Evolutionary conservation across 2,888 invertebrate genomes (phyloP).

Genomic region (Osmoderma eremita): DNA sequence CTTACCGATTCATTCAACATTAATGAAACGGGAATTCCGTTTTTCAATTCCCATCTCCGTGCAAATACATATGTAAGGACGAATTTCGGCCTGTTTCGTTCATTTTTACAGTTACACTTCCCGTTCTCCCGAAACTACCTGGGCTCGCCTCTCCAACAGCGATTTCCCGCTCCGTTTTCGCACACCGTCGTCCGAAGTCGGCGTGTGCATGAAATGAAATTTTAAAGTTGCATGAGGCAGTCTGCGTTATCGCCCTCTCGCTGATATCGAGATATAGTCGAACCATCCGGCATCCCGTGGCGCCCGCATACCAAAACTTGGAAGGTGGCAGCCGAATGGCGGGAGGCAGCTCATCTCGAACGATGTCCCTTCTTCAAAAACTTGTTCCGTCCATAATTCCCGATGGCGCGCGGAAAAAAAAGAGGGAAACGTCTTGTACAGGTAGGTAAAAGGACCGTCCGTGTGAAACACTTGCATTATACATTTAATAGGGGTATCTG

Average conservation of each 20-base stretch:
- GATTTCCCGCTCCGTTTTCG: not conserved
- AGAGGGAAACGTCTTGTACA: not conserved
- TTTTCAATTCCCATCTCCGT: not conserved
- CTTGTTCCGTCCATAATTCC: constrained; percentile 21
- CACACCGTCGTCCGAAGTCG: not conserved
- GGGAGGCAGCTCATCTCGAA: constrained; percentile 7
- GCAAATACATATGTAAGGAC: not conserved
- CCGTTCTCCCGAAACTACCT: not conserved
- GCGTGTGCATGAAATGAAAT: constrained; percentile 51
- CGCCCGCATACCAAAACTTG: constrained; percentile 15
- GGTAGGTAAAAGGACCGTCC: no score
- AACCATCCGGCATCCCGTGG: constrained; percentile 36
- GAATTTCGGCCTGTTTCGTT: constrained; percentile 7
- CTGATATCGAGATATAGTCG: constrained; percentile 48
- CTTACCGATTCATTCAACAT: constrained; percentile 26
- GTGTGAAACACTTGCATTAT: no score
- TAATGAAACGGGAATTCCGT: constrained; percentile 16
- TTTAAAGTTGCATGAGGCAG: constrained; percentile 54
- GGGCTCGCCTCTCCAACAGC: not conserved
- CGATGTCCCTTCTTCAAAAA: constrained; percentile 25
- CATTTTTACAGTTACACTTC: constrained; percentile 4
- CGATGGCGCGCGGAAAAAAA: constrained; percentile 13
- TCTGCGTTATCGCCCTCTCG: constrained; percentile 51
- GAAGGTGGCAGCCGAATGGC: not conserved
- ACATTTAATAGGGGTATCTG: no score